Percentiles rank a stretch among this genome's conserved stretches.
Conservation (phyloP, 2,113 vertebrate genomes). For the Nymphicus hollandicus region DNA sequence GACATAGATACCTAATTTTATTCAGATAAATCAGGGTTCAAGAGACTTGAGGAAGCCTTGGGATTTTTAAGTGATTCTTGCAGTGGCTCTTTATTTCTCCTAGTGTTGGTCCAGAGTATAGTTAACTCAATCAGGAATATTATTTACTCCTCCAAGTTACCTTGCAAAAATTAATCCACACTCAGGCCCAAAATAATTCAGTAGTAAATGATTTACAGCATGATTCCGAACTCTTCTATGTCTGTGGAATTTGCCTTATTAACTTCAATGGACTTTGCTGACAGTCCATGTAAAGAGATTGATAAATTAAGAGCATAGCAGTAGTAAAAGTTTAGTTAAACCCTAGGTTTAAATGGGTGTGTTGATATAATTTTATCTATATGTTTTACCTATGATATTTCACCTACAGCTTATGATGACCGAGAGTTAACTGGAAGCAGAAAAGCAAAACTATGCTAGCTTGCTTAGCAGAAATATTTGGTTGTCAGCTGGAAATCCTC, state of each 20-base stretch:
- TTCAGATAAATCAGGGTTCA: not conserved
- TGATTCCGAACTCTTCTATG: not conserved
- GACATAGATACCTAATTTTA: not conserved
- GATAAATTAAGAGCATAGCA: not conserved
- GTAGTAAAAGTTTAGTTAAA: not conserved
- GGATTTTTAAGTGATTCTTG: not conserved
- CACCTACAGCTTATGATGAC: not conserved
- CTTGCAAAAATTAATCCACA: not conserved
- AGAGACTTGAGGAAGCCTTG: not conserved
- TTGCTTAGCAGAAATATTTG: not conserved
- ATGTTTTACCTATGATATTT: not conserved
- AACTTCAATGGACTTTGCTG: slow-evolving; percentile 9
- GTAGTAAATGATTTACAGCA: not conserved
- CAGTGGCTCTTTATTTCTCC: not conserved
- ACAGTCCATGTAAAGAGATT: not conserved
- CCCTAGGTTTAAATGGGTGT: not conserved
- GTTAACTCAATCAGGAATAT: not conserved
- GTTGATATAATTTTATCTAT: not conserved
- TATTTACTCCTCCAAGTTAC: slow-evolving; percentile 15
- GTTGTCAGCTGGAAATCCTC: not conserved
- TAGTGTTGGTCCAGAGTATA: not conserved
- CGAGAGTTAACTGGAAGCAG: not conserved
- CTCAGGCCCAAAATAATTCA: not conserved
- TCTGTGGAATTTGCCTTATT: slow-evolving; percentile 14
- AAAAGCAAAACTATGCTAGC: not conserved